A percentile compares a stretch with the other conserved stretches of the same genome.
Evolutionary conservation across 2,797 vertebrate species (phyloP).

Genomic region (Mastacembelus armatus): DNA sequence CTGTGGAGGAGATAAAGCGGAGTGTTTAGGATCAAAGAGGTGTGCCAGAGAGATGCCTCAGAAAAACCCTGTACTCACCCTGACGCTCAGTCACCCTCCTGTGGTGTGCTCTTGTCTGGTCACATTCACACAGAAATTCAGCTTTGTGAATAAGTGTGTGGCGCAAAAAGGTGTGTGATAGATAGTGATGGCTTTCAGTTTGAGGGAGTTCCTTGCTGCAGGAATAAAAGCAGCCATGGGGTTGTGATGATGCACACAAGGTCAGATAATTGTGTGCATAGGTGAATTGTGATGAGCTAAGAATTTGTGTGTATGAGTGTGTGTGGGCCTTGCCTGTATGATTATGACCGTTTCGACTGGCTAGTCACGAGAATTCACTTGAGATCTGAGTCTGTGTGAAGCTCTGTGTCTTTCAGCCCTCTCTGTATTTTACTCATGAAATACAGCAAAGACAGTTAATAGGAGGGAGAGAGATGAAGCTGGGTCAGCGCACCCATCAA

Average conservation of each 20-base stretch:
- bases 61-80: conserved; percentile 62
- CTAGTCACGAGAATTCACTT: conserved; percentile 51
- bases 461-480: conserved; percentile 54
- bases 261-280: conserved; percentile 12
- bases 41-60: conserved; percentile 65
- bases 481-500: conserved; percentile 74
- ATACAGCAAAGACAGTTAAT: conserved; percentile 52
- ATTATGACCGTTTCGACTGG: conserved; percentile 37
- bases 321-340: conserved; percentile 9
- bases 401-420: conserved; percentile 59
- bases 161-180: conserved; percentile 21
- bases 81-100: conserved; percentile 71
- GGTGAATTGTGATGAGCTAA: conserved; percentile 14
- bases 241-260: conserved; percentile 14
- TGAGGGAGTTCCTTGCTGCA: conserved; percentile 19
- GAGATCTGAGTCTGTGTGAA: conserved; percentile 64
- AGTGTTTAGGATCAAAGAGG: conserved; percentile 84
- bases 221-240: conserved; percentile 32
- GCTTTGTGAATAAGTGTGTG: conserved; percentile 34
- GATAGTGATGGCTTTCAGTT: conserved; percentile 26
- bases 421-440: conserved; percentile 61
- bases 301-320: conserved; percentile 5
- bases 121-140: conserved; percentile 48
- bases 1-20: conserved; percentile 76
- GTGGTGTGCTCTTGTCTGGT: conserved; percentile 62